Conservation (phyloP, 2,888 invertebrate species). For the Cantharis flavilabris region DNA sequence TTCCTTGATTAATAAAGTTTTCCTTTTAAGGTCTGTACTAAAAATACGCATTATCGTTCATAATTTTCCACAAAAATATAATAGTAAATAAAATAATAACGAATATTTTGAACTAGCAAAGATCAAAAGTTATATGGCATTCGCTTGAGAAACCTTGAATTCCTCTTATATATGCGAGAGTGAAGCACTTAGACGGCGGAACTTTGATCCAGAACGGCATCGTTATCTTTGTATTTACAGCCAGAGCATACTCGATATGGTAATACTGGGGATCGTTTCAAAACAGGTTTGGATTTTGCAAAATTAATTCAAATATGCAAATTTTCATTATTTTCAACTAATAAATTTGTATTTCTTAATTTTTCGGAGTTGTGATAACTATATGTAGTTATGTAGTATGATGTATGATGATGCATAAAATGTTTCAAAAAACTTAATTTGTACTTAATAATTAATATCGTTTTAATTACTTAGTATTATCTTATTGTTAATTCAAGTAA, state of each 20-base stretch:
- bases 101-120: constrained; percentile 9
- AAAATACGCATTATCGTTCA: not conserved
- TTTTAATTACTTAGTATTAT: not conserved
- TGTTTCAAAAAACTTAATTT: not conserved
- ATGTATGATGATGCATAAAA: not conserved
- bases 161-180: constrained; percentile 37
- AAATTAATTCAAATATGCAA: constrained; percentile 29
- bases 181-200: constrained; percentile 38
- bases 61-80: not conserved
- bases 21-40: too few species aligned
- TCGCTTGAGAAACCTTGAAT: constrained; percentile 40
- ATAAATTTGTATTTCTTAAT: constrained; percentile 1
- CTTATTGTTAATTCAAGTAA: not conserved
- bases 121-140: constrained; percentile 34
- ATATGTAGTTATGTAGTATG: too few species aligned
- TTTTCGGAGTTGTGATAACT: not conserved
- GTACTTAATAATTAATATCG: not conserved
- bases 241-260: constrained; percentile 37
- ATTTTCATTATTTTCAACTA: constrained; percentile 15
- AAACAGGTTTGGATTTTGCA: constrained; percentile 24
- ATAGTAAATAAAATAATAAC: not conserved
- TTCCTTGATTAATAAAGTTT: not conserved
- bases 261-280: constrained; percentile 30
- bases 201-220: constrained; percentile 39
- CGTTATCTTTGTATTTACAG: constrained; percentile 41